Evolutionary conservation across 2,797 vertebrate species (phyloP).

Genomic region (Myotis findleyi): DNA sequence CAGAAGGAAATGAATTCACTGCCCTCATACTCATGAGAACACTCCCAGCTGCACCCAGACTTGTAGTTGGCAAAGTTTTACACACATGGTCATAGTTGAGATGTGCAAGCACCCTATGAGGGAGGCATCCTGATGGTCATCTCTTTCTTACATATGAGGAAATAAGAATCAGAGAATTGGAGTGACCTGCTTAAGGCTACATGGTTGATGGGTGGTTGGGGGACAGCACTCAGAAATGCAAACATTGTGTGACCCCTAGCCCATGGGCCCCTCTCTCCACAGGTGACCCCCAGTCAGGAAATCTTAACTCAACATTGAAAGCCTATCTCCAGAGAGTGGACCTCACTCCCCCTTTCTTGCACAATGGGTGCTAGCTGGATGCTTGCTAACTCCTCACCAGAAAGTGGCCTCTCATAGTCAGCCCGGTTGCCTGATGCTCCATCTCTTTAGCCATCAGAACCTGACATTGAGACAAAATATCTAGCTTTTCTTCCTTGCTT

Average conservation of each 20-base stretch:
- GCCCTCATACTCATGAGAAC: background rate
- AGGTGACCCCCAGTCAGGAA: background rate
- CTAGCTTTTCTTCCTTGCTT: conserved; percentile 36
- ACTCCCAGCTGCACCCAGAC: background rate
- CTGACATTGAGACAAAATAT: background rate
- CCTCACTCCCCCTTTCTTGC: background rate
- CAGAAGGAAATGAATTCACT: background rate
- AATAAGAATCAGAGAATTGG: background rate
- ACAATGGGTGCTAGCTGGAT: background rate
- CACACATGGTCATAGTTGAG: background rate
- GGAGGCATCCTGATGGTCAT: background rate
- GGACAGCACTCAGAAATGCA: background rate
- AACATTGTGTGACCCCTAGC: background rate
- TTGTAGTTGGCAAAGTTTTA: background rate
- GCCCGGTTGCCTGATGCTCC: background rate
- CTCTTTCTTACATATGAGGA: background rate
- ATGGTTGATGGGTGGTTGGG: no score
- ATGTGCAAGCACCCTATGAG: background rate
- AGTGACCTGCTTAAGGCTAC: background rate
- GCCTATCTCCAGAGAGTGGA: background rate
- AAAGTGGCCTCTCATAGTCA: background rate
- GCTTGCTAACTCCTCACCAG: background rate
- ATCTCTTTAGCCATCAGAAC: background rate
- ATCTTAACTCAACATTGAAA: background rate
- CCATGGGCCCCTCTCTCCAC: background rate